Percentiles rank a stretch among this genome's conserved stretches.
phyloP scores from a whole-genome alignment of 2,888 invertebrate genomes.

The Polyploca ridens region DNA sequence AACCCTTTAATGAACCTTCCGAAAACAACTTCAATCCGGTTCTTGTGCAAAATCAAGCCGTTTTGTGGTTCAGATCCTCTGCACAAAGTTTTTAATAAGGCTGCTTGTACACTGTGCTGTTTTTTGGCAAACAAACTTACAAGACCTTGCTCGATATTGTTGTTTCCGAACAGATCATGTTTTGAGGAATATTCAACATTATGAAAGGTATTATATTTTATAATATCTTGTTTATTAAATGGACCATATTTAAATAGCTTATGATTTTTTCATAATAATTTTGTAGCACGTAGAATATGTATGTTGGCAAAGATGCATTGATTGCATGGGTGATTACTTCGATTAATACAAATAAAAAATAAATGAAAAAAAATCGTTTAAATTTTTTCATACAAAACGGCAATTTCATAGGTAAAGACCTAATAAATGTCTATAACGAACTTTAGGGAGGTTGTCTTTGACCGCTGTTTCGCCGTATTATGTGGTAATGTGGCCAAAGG shows the following conservation, averaged over 20 bases:
- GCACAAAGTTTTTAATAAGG: conserved; percentile 19
- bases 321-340: too few species aligned
- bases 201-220: conserved; percentile 4
- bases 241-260: background rate
- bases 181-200: conserved; percentile 16
- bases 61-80: conserved; percentile 31
- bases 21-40: conserved; percentile 23
- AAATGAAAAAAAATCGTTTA: too few species aligned
- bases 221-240: background rate
- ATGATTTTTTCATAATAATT: too few species aligned
- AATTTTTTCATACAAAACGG: too few species aligned
- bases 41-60: conserved; percentile 21
- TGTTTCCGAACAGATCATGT: conserved; percentile 15
- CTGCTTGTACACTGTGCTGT: conserved; percentile 21
- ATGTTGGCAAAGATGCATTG: too few species aligned
- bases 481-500: too few species aligned
- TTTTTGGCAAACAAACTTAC: conserved; percentile 33
- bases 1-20: conserved; percentile 10
- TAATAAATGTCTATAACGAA: too few species aligned
- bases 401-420: too few species aligned
- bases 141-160: conserved; percentile 22
- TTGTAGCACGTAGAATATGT: too few species aligned
- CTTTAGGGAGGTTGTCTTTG: too few species aligned
- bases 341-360: too few species aligned
- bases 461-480: too few species aligned